Evolutionary conservation across 2,888 invertebrate genomes (phyloP).

Genomic region (Rhaphigaster nebulosa): DNA sequence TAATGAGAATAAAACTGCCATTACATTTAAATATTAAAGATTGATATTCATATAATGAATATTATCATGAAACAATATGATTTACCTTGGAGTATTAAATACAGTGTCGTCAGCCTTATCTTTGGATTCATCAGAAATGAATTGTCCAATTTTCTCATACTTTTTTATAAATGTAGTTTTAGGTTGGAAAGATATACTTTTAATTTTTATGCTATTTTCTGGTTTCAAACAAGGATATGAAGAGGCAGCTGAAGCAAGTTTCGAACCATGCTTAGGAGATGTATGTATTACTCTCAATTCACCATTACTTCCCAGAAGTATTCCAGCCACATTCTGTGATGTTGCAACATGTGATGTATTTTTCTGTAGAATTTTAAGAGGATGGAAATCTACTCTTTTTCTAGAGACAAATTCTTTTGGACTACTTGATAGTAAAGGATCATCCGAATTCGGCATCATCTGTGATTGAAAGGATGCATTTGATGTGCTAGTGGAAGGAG

Average conservation of each 20-base stretch:
- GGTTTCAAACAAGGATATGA: conserved; percentile 29
- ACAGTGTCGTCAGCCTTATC: conserved; percentile 27
- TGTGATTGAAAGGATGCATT: conserved; percentile 77
- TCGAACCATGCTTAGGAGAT: not conserved
- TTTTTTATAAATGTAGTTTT: conserved; percentile 45
- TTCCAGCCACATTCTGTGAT: conserved; percentile 72
- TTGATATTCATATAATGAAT: not conserved
- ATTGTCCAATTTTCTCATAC: conserved; percentile 37
- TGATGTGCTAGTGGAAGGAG: conserved; percentile 75
- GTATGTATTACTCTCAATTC: conserved; percentile 75
- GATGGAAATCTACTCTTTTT: conserved; percentile 74
- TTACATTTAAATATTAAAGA: not conserved
- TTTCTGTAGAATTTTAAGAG: conserved; percentile 73
- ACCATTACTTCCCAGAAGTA: conserved; percentile 75
- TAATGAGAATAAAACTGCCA: not conserved
- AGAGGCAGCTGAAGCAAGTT: not conserved
- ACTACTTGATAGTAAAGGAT: conserved; percentile 85
- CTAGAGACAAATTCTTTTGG: conserved; percentile 81
- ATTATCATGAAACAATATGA: not conserved
- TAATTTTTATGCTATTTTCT: conserved; percentile 47
- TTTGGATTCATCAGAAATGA: conserved; percentile 33
- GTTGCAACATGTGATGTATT: conserved; percentile 71
- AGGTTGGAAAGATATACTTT: conserved; percentile 29
- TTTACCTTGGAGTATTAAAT: conserved; percentile 43
- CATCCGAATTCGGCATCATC: conserved; percentile 91